Conservation (phyloP, 2,797 vertebrate species). For the Lithobates sylvaticus region DNA sequence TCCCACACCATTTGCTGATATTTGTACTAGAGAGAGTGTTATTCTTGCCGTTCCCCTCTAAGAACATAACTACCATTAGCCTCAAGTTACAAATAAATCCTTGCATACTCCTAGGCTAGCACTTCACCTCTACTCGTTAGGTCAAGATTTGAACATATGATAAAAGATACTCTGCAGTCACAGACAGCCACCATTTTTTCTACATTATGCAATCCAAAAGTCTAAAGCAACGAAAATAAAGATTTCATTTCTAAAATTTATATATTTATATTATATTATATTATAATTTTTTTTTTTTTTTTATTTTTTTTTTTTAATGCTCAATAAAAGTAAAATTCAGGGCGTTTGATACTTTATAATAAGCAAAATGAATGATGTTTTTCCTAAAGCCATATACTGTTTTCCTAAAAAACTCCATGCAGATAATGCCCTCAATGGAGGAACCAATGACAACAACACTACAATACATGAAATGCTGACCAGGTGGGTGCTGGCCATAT, state of each 20-base stretch:
- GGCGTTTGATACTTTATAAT: too few relatives aligned
- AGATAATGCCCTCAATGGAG: too few relatives aligned
- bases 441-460: too few relatives aligned
- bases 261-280: too few relatives aligned
- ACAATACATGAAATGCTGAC: too few relatives aligned
- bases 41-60: slow-evolving; percentile 33
- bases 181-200: background rate
- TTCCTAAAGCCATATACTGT: too few relatives aligned
- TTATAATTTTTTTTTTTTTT: too few relatives aligned
- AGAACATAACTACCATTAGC: slow-evolving; percentile 51
- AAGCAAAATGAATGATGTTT: too few relatives aligned
- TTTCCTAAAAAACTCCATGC: too few relatives aligned
- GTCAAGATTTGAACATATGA: slow-evolving; percentile 25
- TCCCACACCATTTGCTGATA: slow-evolving; percentile 48
- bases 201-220: background rate
- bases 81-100: slow-evolving; percentile 45
- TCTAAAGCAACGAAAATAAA: background rate
- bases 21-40: slow-evolving; percentile 43
- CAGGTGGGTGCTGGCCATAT: too few relatives aligned
- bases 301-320: too few relatives aligned
- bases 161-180: slow-evolving; percentile 24
- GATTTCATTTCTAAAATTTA: background rate
- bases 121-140: slow-evolving; percentile 20
- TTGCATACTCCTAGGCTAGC: slow-evolving; percentile 32
- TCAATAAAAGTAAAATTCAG: background rate